phyloP scores from a whole-genome alignment of 2,888 invertebrate species.

The Thera britannica region DNA sequence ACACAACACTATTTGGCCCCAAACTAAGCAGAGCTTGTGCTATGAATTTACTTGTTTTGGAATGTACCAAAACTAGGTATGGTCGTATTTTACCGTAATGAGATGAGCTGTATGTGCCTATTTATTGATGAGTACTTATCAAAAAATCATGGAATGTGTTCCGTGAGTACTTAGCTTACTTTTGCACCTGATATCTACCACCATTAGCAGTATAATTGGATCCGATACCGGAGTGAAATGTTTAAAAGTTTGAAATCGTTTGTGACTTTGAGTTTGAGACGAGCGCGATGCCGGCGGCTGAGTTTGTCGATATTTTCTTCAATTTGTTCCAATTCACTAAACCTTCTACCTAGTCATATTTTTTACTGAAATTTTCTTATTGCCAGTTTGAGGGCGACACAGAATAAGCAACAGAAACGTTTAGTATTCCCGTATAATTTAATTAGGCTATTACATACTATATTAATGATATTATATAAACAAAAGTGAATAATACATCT shows the following conservation, averaged over 20 bases:
- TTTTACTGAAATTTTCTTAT: neutral
- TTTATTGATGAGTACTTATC: no score
- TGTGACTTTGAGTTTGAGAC: constrained; percentile 27
- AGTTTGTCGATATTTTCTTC: constrained; percentile 32
- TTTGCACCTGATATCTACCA: neutral
- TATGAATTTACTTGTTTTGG: no score
- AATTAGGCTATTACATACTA: no score
- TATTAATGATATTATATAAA: no score
- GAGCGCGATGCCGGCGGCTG: constrained; percentile 21
- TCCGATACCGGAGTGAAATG: constrained; percentile 45
- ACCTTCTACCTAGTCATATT: neutral
- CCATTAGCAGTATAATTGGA: constrained; percentile 27
- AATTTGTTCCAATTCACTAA: constrained; percentile 24
- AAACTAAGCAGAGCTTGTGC: no score
- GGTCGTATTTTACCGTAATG: no score
- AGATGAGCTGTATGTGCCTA: no score
- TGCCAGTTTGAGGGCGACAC: no score
- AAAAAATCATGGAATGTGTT: neutral
- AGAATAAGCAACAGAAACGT: neutral
- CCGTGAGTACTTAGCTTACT: neutral
- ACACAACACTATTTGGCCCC: no score
- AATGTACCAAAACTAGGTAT: no score
- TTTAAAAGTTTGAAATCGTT: constrained; percentile 43
- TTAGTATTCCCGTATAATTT: no score
- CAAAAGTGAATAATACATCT: no score